Conservation (phyloP, 1,140 invertebrate genomes). For the Panagrolaimus sp. region DNA sequence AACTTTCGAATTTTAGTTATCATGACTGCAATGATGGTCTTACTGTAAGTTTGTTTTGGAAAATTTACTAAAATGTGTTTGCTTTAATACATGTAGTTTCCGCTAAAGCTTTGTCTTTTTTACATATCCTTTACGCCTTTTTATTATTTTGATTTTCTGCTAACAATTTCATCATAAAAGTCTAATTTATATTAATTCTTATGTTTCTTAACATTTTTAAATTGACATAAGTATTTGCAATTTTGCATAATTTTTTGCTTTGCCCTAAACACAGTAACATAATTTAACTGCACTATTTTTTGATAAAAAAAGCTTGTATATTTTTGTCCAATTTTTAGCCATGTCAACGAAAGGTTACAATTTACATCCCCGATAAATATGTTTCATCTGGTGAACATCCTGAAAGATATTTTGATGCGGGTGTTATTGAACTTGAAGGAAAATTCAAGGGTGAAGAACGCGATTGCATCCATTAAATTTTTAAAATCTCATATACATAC, state of each 20-base stretch:
- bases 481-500: neutral
- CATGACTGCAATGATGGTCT: slow-evolving; percentile 36
- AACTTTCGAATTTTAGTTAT: slow-evolving; percentile 16
- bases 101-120: no score
- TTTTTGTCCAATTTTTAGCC: no score
- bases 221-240: no score
- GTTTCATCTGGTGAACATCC: slow-evolving; percentile 31
- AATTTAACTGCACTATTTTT: no score
- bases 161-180: no score
- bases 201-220: no score
- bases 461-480: slow-evolving; percentile 26
- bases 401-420: slow-evolving; percentile 33
- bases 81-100: neutral
- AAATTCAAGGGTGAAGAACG: slow-evolving; percentile 41
- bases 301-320: no score
- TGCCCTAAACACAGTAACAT: no score
- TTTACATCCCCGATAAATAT: slow-evolving; percentile 35
- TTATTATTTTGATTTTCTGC: no score
- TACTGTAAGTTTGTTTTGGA: slow-evolving; percentile 22
- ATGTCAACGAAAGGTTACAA: slow-evolving; percentile 41
- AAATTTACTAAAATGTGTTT: neutral
- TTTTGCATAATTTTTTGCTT: neutral
- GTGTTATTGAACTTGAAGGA: slow-evolving; percentile 36
- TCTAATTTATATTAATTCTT: no score
- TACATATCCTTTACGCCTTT: no score